Conservation (phyloP, 2,797 vertebrate genomes). For the Sternarchorhynchus goeldii region DNA sequence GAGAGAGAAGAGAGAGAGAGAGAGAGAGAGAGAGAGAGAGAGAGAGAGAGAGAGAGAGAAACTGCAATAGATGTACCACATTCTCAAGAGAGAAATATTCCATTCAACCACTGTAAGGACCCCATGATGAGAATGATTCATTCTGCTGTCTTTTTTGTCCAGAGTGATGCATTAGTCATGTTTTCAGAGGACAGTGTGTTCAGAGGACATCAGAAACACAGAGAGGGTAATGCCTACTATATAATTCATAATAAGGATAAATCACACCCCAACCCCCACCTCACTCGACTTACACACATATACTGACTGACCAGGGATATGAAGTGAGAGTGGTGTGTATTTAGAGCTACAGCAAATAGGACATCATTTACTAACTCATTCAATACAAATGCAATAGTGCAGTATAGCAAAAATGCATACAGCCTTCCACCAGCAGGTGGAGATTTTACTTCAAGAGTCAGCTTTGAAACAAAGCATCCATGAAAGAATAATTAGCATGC, state of each 20-base stretch:
- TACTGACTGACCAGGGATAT: neutral
- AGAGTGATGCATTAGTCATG: constrained; percentile 19
- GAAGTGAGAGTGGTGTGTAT: neutral
- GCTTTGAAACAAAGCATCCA: constrained; percentile 39
- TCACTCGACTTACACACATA: constrained; percentile 17
- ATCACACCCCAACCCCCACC: neutral
- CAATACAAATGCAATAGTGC: constrained; percentile 33
- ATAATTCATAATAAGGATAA: neutral
- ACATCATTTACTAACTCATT: constrained; percentile 30
- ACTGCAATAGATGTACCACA: constrained; percentile 34
- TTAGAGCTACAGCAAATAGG: constrained; percentile 19
- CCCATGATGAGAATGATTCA: constrained; percentile 14
- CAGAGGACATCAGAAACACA: constrained; percentile 14
- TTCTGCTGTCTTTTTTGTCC: constrained; percentile 18
- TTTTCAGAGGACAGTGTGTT: neutral
- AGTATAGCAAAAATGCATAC: neutral
- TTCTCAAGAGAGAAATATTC: constrained; percentile 16
- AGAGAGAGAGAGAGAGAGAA: neutral
- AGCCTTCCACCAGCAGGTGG: constrained; percentile 41
- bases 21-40: neutral
- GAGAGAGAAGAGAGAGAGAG: neutral
- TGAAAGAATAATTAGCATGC: neutral
- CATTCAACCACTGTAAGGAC: constrained; percentile 12
- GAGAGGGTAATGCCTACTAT: constrained; percentile 11
- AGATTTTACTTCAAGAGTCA: constrained; percentile 44